Evolutionary conservation across 2,888 invertebrate species (phyloP), one percentile per base, ranked within the genome.

Genomic region (Pseudococcus viburni): DNA sequence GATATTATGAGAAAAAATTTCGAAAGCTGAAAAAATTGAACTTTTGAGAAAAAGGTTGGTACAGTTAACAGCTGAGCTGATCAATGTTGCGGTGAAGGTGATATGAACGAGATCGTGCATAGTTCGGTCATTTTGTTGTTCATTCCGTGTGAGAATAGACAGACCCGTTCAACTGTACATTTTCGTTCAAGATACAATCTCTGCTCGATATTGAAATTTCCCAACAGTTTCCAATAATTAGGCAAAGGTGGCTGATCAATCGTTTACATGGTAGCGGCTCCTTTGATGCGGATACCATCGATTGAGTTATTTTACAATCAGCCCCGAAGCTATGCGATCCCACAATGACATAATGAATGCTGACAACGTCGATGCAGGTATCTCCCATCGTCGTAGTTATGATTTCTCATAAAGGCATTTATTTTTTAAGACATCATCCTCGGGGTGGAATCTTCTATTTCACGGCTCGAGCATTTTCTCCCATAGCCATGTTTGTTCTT

Each of bases 331-430:
- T 22, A 73, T 33, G 26, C 12, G 26, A 15, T n/a, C 7, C 19
- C 19, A 59, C 19, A 59, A 59, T 59, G 68, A 73, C 68, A 73
- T 73, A 73, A 73, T 73, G 68, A 73, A 73, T 73, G 33, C 68
- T 73, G 68, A 73, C 68, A 73, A 73, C 68, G 26, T 33, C 26
- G 1, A 33, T 12, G 68, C 33, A 22, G 68, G 68, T 73, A 33
- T 33, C 26, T 33, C 33, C 15, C 26, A 73, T 15, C 19, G 68
- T 15, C 19, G 68, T 73, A 33, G 68, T 73, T 33, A 73, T 73
- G 68, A 73, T 73, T 73, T 73, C 68, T 73, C 33, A 73, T 59
- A 59, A 59, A 73, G 33, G 68, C 0, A 15, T 73, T 9, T 33
- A 73, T 73, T 73, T 73, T 73, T 73, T 73, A 19, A 33, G 33